Evolutionary conservation across 2,888 invertebrate genomes (phyloP), one percentile per base, ranked within the genome.

Genomic region (Cyclophora albipunctata): DNA sequence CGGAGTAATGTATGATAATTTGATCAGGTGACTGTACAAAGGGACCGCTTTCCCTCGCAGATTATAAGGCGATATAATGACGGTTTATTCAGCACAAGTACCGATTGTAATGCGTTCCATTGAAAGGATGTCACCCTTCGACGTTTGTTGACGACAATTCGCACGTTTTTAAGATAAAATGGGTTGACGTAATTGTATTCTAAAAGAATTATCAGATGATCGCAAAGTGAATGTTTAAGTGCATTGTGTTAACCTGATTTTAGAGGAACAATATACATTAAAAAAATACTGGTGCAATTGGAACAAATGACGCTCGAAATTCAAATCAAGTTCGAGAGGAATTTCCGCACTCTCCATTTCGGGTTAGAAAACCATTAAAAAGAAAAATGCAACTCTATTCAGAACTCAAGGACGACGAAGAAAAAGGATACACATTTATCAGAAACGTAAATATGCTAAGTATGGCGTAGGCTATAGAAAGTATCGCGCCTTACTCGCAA

Each of bases 391-490:
- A 81, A 75, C 70, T 82, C 63, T 64, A 75, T 81, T 81, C 69
- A 20, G 71, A 73, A 78, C 69, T 69, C 71, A 63, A 63, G 62
- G 59, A 66, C 73, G 82, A 80, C 71, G 71, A 73, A 73, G 76
- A 79, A 81, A 81, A 82, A 81, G 72, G 69, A 73, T 72, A 71
- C 64, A 72, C 75, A 85, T 86, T 84, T 80, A 78, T 86, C 84
- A 82, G 75, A 67, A 68, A 73, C 67, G 77, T 77, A 78, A 84
- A 78, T 84, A 85, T 84, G 78, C 82, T 79, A 81, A 84, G 81
- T 78, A 66, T 75, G 73, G 73, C 69, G 67, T 52, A 54, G 51
- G 53, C 51, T 74, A 78, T 77, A 73, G 74, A 71, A 67, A 67
- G 71, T 73, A 74, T 75, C 71, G 70, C 70, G 64, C 69, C 71